A percentile compares a stretch with the other conserved stretches of the same genome.
Evolutionary conservation across 2,888 invertebrate genomes (phyloP).

Genomic region (Platycheirus albimanus): DNA sequence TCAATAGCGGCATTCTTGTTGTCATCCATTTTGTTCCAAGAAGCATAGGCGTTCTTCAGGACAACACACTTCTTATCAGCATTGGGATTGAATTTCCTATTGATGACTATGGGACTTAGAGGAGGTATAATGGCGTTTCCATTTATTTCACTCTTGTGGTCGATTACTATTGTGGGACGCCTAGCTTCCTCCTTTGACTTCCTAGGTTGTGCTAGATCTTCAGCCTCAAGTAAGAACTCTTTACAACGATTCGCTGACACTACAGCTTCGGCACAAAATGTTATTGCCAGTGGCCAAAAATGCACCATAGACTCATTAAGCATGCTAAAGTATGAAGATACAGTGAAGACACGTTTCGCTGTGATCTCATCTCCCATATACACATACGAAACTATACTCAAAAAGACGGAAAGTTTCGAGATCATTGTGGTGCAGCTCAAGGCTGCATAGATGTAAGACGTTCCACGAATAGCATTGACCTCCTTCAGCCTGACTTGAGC

Average conservation of each 20-base stretch:
- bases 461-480: conserved; percentile 87
- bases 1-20: conserved; percentile 77
- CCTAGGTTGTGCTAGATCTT: conserved; percentile 76
- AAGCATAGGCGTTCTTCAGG: conserved; percentile 83
- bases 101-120: conserved; percentile 74
- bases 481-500: conserved; percentile 89
- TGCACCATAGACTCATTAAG: conserved; percentile 90
- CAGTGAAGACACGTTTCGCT: conserved; percentile 90
- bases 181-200: conserved; percentile 62
- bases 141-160: conserved; percentile 76
- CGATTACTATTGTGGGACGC: conserved; percentile 71
- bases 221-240: conserved; percentile 84
- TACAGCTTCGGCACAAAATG: conserved; percentile 89
- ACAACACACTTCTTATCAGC: conserved; percentile 79
- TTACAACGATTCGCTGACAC: conserved; percentile 89
- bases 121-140: conserved; percentile 70
- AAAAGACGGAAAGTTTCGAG: conserved; percentile 90
- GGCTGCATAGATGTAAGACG: conserved; percentile 87
- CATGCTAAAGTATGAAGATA: conserved; percentile 91
- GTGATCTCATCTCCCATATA: conserved; percentile 86
- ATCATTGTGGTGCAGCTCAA: conserved; percentile 89
- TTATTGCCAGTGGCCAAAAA: conserved; percentile 91
- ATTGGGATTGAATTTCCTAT: conserved; percentile 76
- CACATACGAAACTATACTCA: conserved; percentile 88
- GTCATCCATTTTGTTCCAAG: conserved; percentile 83